Base-by-base conservation (phyloP, 2,888 invertebrate species). In the Xanthia togata region DNA sequence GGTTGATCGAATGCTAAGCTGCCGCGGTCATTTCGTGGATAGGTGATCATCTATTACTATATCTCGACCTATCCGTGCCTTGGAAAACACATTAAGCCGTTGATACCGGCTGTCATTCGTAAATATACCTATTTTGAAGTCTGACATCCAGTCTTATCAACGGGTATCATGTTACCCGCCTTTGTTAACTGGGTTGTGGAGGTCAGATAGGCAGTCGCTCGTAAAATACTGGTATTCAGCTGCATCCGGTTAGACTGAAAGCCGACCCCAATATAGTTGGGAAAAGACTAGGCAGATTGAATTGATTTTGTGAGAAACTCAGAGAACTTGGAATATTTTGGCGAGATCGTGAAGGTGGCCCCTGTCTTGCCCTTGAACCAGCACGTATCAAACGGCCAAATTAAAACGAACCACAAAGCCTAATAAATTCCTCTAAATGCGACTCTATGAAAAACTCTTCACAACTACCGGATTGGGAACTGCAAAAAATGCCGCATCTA, bases 401-500 rank as follows among this genome's bases (percentile, higher is more conserved):
- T 69, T 41, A 14, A 60, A 31, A 41, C 0, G 9, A 9, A 41
- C n/a, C n/a, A 23, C 12, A 17, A 70, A 69, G 26, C 4, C 41
- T 14, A 53, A 70, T 53, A 41, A 5, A n/a, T 53, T 50, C 23
- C 17, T 70, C 38, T 23, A 70, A 53, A 31, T 31, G 23, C 41
- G 38, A 41, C 41, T 9, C 57, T n/a, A 59, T 31, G 57, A 79
- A 35, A 60, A 71, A 60, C 26, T 62, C 26, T 62, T 50, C 57
- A n/a, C 57, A 78, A 35, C 31, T 79, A 79, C 53, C 53, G 35
- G 35, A 73, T 71, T 74, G 44, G 6, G 4, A 59, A 17, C 50
- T 64, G 35, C 50, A 78, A 81, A 78, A 81, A 81, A 76, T 57
- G 50, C 55, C 62, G 53, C 78, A 78, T 70, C 64, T 70, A 65